Evolutionary conservation across 2,888 invertebrate species (phyloP), one percentile per base, ranked within the genome.

Genomic region (Drosophila buzzatii): DNA sequence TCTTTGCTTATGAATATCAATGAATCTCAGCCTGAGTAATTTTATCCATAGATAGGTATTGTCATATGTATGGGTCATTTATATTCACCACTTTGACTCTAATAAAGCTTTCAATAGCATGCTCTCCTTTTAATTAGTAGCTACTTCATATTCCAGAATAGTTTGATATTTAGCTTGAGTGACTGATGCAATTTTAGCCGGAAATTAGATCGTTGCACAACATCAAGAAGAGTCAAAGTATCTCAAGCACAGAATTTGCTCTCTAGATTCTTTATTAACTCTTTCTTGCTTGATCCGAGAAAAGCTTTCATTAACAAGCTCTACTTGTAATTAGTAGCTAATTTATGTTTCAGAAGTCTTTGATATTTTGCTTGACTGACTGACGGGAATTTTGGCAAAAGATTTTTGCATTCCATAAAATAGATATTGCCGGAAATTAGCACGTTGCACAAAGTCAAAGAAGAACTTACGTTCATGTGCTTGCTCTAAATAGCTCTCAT

Each of bases 381-480:
- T 51, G 75, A 47, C 51, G 16, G 37, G 33, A 55, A 39, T 37
- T 37, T 73, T 31, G 53, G 56, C 49, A 64, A 53, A 51, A 62
- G 71, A 56, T 49, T 80, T 70, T 70, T 68, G 52, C 63, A 63
- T 68, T 70, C 51, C 65, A 68, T 49, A 52, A 41, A 31, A 18
- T 16, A 18, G 58, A 14, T 41, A 33, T 49, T 45, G 62, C 68
- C 79, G 81, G 68, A 86, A 72, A 81, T 81, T 84, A 74, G 56
- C 61, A 70, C 53, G 66, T 64, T 67, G 81, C 78, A 68, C 62
- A 63, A 68, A 65, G 62, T 64, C 63, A 69, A 70, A 69, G 56
- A 56, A 60, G 56, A 59, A 55, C 49, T 64, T 56, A 53, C 6
- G 60, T 70, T 58, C 62, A 65, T 62, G 60, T 55, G 45, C 58